Conservation (phyloP, 2,888 invertebrate species). For the Saturnia pavonia region DNA sequence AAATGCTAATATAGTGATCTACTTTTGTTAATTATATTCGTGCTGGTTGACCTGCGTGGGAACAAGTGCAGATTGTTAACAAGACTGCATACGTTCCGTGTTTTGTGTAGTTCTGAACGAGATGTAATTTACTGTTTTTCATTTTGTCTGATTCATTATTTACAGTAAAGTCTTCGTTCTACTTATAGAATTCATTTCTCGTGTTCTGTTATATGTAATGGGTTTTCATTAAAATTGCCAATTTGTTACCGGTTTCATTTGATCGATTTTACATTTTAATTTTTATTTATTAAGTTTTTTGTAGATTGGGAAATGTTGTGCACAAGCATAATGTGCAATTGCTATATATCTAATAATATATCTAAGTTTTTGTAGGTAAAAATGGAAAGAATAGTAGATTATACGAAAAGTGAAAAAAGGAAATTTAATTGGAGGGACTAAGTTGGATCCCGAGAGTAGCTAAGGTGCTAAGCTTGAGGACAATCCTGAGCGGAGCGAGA, state of each 20-base stretch:
- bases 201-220: neutral
- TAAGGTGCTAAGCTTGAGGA: too few relatives aligned
- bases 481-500: too few relatives aligned
- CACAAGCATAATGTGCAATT: too few relatives aligned
- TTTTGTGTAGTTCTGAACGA: constrained; percentile 13
- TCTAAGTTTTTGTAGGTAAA: too few relatives aligned
- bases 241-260: neutral
- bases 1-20: constrained; percentile 8
- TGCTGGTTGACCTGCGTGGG: constrained; percentile 20
- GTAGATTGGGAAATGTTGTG: neutral
- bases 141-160: constrained; percentile 8
- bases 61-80: constrained; percentile 11
- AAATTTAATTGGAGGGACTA: too few relatives aligned
- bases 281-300: neutral
- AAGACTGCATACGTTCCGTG: constrained; percentile 11
- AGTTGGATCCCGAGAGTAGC: too few relatives aligned
- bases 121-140: constrained; percentile 12
- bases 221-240: neutral
- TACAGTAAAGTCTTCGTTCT: constrained; percentile 19
- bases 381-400: too few relatives aligned
- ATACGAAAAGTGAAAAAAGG: too few relatives aligned
- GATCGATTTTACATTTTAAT: neutral
- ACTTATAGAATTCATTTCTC: neutral
- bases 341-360: too few relatives aligned
- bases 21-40: constrained; percentile 12